Evolutionary conservation across 2,113 vertebrate species (phyloP), one percentile per base, ranked within the genome.

Genomic region (Oryzias melastigma): DNA sequence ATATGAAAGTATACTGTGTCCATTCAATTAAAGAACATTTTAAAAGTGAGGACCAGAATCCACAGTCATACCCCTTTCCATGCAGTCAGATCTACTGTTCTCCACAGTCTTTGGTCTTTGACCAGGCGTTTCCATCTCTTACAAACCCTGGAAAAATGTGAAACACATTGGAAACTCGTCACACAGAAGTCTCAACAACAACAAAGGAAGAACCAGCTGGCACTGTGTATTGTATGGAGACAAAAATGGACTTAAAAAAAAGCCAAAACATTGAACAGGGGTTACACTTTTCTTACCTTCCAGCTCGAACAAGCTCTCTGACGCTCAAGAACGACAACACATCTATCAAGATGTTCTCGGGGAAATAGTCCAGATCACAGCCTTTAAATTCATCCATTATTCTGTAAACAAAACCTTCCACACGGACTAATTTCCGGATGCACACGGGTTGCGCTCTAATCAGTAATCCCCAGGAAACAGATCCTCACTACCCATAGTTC

Each of bases 101-200:
- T 87, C 92, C 92, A 93, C 42, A 93, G 72, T 77, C 86, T 83
- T 73, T 93, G 92, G 63, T 92, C 92, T 85, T 88, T 92, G 1
- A 93, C 84, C 20, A 93, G 86, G 19, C 82, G 85, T 67, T 74
- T 91, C 92, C 92, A 93, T 52, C 86, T 85, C 75, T 87, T 90
- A 65, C 91, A 93, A 15, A 93, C 91, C 58, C 92, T 93, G 19
- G 13, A 87, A 73, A 14, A 58, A 45, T 71, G 7, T 52, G 35
- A 10, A 71, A 73, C 83, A 3, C 25, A 58, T 14, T 14, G 3
- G 6, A 68, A 27, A 52, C 44, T 65, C 35, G 41, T 61, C 41
- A 51, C 74, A 50, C 55, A 47, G 0, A 24, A 79, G 35, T 42
- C 54, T 52, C 41, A 63, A 24, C 60, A 77, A 42, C 48, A 35